Evolutionary conservation across 2,888 invertebrate species (phyloP).

Genomic region (Helleia helle): DNA sequence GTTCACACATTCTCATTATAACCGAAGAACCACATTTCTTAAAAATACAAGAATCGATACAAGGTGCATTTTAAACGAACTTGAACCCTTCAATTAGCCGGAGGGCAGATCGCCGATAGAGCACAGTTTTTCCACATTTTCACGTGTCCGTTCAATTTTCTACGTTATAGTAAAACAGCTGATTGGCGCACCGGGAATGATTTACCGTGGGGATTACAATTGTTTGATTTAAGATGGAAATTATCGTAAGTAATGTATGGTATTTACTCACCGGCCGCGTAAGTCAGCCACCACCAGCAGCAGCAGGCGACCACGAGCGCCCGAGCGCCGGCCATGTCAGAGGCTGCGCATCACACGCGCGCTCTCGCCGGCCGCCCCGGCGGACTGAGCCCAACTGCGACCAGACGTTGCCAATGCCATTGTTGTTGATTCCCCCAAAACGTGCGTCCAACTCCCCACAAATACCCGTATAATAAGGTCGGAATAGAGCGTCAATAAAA

Average conservation of each 20-base stretch:
- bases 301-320: conserved; percentile 71
- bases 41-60: conserved; percentile 16
- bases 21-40: background rate
- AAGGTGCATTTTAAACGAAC: conserved; percentile 30
- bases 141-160: background rate
- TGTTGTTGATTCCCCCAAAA: too few relatives aligned
- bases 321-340: conserved; percentile 73
- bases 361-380: conserved; percentile 73
- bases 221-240: too few relatives aligned
- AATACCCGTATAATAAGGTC: too few relatives aligned
- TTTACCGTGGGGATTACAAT: too few relatives aligned
- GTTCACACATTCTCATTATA: background rate
- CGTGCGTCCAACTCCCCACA: too few relatives aligned
- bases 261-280: conserved; percentile 66
- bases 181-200: conserved; percentile 33
- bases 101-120: conserved; percentile 24
- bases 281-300: conserved; percentile 70
- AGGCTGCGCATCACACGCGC: conserved; percentile 71
- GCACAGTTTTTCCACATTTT: conserved; percentile 22
- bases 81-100: conserved; percentile 31
- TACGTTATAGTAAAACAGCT: conserved; percentile 32
- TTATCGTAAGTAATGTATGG: background rate
- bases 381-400: conserved; percentile 52
- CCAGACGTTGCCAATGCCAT: too few relatives aligned
- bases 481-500: too few relatives aligned